Percentiles rank a stretch among this genome's conserved stretches.
Conservation (phyloP, 1,140 invertebrate genomes). For the Drosophila ogumai region DNA sequence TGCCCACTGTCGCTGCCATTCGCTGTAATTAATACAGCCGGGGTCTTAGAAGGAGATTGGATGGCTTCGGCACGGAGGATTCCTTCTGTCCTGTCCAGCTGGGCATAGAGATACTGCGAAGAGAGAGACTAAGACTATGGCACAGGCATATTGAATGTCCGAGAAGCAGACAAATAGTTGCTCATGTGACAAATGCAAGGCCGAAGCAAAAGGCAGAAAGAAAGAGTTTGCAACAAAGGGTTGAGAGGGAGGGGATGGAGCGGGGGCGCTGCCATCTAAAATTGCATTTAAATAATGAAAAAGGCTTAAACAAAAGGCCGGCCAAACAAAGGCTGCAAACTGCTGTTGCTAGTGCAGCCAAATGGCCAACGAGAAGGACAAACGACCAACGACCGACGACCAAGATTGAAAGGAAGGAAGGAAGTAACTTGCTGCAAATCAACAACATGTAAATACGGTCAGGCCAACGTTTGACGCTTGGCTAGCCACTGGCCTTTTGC, state of each 20-base stretch:
- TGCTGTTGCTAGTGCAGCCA: conserved; percentile 22
- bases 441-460: conserved; percentile 73
- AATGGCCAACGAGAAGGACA: conserved; percentile 28
- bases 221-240: conserved; percentile 17
- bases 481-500: conserved; percentile 27
- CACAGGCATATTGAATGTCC: conserved; percentile 46
- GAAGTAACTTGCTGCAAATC: conserved; percentile 70
- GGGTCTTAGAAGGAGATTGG: conserved; percentile 37
- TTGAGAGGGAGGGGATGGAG: background rate
- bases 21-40: conserved; percentile 39
- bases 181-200: conserved; percentile 60
- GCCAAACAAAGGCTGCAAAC: conserved; percentile 45
- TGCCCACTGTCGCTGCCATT: background rate
- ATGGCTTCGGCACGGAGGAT: conserved; percentile 44
- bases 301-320: conserved; percentile 56
- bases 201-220: conserved; percentile 4
- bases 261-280: conserved; percentile 43
- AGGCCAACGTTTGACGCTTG: conserved; percentile 58
- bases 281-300: conserved; percentile 78
- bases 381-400: background rate
- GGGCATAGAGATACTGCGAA: background rate
- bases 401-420: conserved; percentile 46
- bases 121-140: background rate
- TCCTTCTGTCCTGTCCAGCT: conserved; percentile 3
- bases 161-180: conserved; percentile 52